phyloP scores from a whole-genome alignment of 2,888 invertebrate genomes.

The Drosophila suboccidentalis region DNA sequence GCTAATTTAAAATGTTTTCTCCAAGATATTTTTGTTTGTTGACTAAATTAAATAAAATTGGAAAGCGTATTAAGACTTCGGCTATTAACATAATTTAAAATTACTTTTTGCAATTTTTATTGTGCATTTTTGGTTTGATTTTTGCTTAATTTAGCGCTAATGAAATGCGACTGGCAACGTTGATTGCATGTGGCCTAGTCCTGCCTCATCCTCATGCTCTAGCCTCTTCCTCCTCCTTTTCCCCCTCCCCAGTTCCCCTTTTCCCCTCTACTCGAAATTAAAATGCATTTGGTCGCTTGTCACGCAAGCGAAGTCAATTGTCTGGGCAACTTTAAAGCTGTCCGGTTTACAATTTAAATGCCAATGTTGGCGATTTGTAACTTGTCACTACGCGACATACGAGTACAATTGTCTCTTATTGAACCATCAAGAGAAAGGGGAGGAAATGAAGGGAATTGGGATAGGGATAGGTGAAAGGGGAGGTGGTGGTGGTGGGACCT shows the following conservation, averaged over 20 bases:
- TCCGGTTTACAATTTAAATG: conserved; percentile 77
- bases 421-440: background rate
- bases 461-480: background rate
- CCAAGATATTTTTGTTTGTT: no score
- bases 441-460: background rate
- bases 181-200: conserved; percentile 76
- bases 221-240: background rate
- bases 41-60: no score
- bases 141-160: conserved; percentile 78
- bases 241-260: background rate
- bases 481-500: background rate
- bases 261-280: conserved; percentile 32
- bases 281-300: conserved; percentile 67
- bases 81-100: background rate
- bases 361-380: conserved; percentile 78
- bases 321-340: conserved; percentile 70
- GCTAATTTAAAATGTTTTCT: no score
- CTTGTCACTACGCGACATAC: conserved; percentile 60
- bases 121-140: conserved; percentile 55
- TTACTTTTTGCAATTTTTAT: conserved; percentile 13
- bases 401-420: conserved; percentile 4
- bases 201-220: conserved; percentile 20
- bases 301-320: conserved; percentile 76
- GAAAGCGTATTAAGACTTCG: background rate
- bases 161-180: conserved; percentile 69